These are phyloP conservation scores for Hemistola chrysoprasaria DNA, from an alignment of 2,888 invertebrate species.

Conservation along the genomic window DNA sequence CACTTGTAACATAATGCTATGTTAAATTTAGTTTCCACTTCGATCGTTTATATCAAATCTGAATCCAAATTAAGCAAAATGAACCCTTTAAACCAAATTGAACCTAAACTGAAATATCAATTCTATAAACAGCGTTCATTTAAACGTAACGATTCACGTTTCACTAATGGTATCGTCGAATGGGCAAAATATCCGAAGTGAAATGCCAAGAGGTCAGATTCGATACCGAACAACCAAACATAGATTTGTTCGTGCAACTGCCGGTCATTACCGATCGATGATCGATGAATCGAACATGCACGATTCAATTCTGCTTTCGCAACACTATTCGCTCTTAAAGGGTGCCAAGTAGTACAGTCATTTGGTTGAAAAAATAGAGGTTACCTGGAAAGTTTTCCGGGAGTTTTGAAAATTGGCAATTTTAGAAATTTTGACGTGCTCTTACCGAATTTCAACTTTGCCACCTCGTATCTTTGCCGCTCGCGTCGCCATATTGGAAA, in stretches of 20 bases:
- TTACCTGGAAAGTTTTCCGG: too few species aligned
- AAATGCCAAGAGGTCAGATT: slow-evolving; percentile 27
- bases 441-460: too few species aligned
- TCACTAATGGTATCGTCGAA: slow-evolving; percentile 31
- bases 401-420: too few species aligned
- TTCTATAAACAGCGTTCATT: slow-evolving; percentile 27
- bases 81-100: slow-evolving; percentile 2
- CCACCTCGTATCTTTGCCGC: too few species aligned
- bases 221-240: slow-evolving; percentile 20
- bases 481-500: too few species aligned
- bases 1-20: too few species aligned
- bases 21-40: too few species aligned
- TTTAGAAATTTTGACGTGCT: too few species aligned
- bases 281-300: slow-evolving; percentile 31
- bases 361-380: too few species aligned
- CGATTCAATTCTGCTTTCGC: slow-evolving; percentile 21
- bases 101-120: slow-evolving; percentile 21
- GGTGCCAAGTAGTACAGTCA: slow-evolving; percentile 8
- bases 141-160: slow-evolving; percentile 29
- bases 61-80: slow-evolving; percentile 14
- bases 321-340: slow-evolving; percentile 7
- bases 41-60: neutral
- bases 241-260: slow-evolving; percentile 22
- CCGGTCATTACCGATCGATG: slow-evolving; percentile 32
- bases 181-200: slow-evolving; percentile 22